Base-by-base conservation (phyloP, 2,888 invertebrate genomes). In the Temnothorax unifasciatus region DNA sequence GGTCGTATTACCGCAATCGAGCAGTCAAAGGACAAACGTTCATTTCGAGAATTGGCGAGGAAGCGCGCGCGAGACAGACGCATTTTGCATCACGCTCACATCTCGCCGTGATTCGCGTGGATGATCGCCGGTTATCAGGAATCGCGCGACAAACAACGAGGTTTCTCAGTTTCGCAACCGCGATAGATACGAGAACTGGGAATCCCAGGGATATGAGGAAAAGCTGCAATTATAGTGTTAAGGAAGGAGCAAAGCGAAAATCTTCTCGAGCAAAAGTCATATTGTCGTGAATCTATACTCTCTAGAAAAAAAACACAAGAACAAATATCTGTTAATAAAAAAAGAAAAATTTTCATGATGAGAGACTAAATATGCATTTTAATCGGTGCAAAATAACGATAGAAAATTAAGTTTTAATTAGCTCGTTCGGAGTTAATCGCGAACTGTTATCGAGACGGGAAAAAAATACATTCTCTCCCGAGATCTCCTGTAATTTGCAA, bases 1-100 rank as follows among this genome's bases (percentile, higher is more conserved):
- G 29, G 57, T 89, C 87, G 74, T 83, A 83, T 89, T 89, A 85
- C 89, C 79, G 59, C 89, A 89, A 87, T 85, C 88, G 69, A 82
- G 74, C 82, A 82, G 83, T 86, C 89, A 89, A 89, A 89, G 89
- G 89, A 86, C 87, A 86, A 85, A 89, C 82, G 88, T 89, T 89
- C 84, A 89, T 89, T 89, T 89, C 83, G 85, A 68, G 86, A 44
- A 59, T 47, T 73, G 83, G 34, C 18, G 44, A 68, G 61, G 29
- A 77, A 54, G 44, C 29, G 66, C 1, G 47, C 47, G 18, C 47
- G 47, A 59, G 18, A n/a, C 15, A 4, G 38, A 34, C 13, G 34
- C 52, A 38, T 21, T 76, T 64, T 44, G 54, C 21, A 34, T n/a
- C 54, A 44, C 63, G 4, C 41, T n/a, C 54, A 59, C 75, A 2